Conservation (phyloP, 92 coral and sea anemone species). For the Bergia puertoricense region DNA sequence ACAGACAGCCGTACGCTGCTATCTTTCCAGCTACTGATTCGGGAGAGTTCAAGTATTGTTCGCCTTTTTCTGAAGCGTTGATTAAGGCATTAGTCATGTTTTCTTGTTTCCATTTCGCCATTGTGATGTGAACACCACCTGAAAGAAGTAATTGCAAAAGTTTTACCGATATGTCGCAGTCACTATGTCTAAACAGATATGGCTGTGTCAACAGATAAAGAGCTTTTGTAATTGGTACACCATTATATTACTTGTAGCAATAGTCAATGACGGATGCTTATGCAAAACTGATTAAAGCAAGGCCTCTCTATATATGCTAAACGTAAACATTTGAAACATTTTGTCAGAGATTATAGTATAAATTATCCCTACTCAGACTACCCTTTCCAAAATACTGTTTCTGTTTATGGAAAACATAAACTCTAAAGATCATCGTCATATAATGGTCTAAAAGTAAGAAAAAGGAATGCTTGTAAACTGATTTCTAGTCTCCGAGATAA, state of each 20-base stretch:
- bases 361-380: too few relatives aligned
- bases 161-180: slow-evolving; percentile 6
- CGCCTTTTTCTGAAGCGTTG: background rate
- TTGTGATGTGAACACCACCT: background rate
- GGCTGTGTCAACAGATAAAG: slow-evolving; percentile 16
- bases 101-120: slow-evolving; percentile 19
- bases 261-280: background rate
- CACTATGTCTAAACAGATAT: background rate
- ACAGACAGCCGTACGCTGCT: background rate
- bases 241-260: background rate
- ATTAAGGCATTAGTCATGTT: background rate
- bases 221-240: background rate
- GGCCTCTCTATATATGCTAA: background rate
- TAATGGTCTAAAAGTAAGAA: too few relatives aligned
- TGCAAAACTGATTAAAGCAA: background rate
- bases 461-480: too few relatives aligned
- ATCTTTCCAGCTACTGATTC: background rate
- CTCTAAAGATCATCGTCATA: background rate
- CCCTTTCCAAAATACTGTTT: background rate
- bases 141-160: background rate
- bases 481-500: too few relatives aligned
- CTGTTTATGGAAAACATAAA: background rate
- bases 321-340: too few relatives aligned
- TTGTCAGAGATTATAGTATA: too few relatives aligned
- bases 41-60: background rate